Conservation (phyloP, 2,888 invertebrate species). For the Temnothorax unifasciatus region DNA sequence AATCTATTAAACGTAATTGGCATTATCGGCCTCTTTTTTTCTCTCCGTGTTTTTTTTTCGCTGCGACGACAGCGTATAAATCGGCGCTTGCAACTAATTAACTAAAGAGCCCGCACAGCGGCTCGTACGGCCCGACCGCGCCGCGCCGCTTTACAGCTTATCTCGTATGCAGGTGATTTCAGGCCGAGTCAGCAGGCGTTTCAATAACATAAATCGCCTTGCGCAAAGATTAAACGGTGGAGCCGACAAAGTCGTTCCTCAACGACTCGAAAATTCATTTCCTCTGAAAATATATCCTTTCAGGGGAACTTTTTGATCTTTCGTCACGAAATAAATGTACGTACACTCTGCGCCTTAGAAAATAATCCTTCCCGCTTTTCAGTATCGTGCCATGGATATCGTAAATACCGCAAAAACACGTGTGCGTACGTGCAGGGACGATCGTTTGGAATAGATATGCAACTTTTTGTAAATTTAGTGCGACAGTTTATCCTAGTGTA, state of each 20-base stretch:
- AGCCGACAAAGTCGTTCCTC: conserved; percentile 51
- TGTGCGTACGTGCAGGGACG: not conserved
- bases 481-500: conserved; percentile 17
- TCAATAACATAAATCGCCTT: conserved; percentile 76
- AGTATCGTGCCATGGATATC: not conserved
- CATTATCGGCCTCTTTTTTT: conserved; percentile 6
- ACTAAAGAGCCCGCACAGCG: conserved; percentile 62
- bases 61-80: conserved; percentile 30
- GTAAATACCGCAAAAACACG: not conserved
- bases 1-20: conserved; percentile 43
- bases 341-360: not conserved
- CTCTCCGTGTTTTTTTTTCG: not conserved
- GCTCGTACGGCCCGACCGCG: conserved; percentile 47
- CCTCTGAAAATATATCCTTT: conserved; percentile 23
- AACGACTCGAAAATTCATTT: conserved; percentile 69
- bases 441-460: conserved; percentile 1
- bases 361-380: not conserved
- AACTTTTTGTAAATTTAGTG: conserved; percentile 38
- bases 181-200: conserved; percentile 56
- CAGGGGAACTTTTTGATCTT: not conserved
- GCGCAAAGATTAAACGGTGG: conserved; percentile 66
- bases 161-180: conserved; percentile 70
- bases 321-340: not conserved
- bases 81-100: conserved; percentile 64
- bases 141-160: conserved; percentile 61